Evolutionary conservation across 2,113 vertebrate species (phyloP).

Genomic region (Grantiella picta): DNA sequence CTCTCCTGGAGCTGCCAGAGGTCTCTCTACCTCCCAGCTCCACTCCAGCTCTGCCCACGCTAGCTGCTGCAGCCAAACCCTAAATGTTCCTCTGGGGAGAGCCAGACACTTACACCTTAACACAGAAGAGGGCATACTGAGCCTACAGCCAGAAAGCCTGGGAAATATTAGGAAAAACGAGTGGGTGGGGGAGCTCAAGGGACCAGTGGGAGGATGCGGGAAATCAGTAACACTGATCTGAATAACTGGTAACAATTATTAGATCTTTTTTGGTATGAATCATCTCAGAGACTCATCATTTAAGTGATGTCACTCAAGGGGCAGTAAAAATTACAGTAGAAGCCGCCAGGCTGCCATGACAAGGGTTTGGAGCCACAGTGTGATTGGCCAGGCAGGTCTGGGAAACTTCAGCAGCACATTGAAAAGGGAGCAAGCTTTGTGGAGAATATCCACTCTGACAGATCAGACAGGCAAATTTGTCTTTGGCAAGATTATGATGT

Average conservation of each 20-base stretch:
- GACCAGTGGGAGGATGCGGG: slow-evolving; percentile 52
- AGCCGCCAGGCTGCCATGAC: neutral
- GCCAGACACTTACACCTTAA: neutral
- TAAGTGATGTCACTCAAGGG: slow-evolving; percentile 10
- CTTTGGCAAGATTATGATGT: neutral
- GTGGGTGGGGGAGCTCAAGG: slow-evolving; percentile 48
- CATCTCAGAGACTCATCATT: slow-evolving; percentile 14
- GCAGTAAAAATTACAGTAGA: neutral
- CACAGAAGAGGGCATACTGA: neutral
- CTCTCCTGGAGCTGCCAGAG: neutral
- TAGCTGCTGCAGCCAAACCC: neutral
- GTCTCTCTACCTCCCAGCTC: neutral
- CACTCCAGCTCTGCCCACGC: neutral
- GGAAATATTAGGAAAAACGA: slow-evolving; percentile 5
- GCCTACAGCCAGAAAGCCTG: slow-evolving; percentile 1
- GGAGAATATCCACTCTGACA: neutral
- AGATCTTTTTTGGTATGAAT: slow-evolving; percentile 49
- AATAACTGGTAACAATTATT: slow-evolving; percentile 61
- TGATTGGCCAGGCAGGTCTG: neutral
- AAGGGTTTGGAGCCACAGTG: neutral
- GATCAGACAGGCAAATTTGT: neutral
- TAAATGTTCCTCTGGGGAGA: neutral
- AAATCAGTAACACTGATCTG: slow-evolving; percentile 36
- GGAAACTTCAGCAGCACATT: neutral
- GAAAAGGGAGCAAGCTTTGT: neutral